Percentiles rank a stretch among this genome's conserved stretches.
Evolutionary conservation across 2,113 vertebrate species (phyloP).

Genomic region (Mungos mungo): DNA sequence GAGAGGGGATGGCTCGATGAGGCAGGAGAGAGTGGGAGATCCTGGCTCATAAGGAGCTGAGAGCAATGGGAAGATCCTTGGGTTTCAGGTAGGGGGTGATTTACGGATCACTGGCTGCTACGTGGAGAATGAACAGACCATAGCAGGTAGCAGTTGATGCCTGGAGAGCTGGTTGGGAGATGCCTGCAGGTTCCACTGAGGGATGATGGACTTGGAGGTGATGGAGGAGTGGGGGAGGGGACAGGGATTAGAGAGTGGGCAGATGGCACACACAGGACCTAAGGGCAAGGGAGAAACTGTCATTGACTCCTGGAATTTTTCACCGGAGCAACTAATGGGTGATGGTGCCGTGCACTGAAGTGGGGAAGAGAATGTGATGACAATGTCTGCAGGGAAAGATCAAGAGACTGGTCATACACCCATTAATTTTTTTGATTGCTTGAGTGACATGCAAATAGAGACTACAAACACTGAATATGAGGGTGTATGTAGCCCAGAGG

Average conservation of each 20-base stretch:
- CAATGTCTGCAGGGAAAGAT: neutral
- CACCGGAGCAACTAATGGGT: neutral
- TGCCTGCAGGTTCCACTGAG: neutral
- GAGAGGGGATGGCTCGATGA: fast-evolving
- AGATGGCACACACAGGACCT: neutral
- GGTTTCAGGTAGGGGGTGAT: neutral
- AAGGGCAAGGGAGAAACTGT: neutral
- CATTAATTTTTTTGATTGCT: neutral
- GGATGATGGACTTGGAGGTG: no score
- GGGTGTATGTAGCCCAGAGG: neutral
- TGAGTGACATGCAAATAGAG: neutral
- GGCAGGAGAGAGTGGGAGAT: neutral
- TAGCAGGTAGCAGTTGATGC: neutral
- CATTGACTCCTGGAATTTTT: neutral
- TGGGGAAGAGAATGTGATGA: neutral
- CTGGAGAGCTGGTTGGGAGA: neutral
- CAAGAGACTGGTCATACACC: neutral
- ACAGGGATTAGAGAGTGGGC: neutral
- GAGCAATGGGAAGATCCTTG: neutral
- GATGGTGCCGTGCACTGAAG: neutral
- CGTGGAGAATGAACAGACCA: neutral
- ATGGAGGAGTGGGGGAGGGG: neutral
- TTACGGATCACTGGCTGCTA: neutral
- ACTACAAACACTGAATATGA: neutral
- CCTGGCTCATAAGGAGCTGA: neutral